Evolutionary conservation across 2,797 vertebrate genomes (phyloP), one percentile per base, ranked within the genome.

Genomic region (Sebastiscus albofasciatus): DNA sequence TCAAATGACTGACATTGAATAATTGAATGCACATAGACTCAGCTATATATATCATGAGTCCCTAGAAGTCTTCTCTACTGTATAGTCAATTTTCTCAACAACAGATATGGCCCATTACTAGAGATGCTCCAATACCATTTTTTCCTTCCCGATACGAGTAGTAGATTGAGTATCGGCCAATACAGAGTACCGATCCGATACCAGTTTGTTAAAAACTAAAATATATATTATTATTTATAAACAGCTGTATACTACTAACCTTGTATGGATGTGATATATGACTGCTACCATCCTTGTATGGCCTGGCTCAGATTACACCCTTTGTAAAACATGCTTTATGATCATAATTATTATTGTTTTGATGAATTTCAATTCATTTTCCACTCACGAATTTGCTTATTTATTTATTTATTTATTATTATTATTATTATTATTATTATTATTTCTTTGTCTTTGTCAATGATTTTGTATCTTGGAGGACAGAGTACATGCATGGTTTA

Each of bases 1-100:
- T 81, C 12, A 67, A 67, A 56, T 61, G 26, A 59, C 58, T 55
- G 62, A 62, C 71, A 75, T 12, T 71, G 60, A 80, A 78, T 80
- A 67, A 87, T 59, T 73, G 42, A 83, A 74, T 11, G 34, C 59
- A 62, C 36, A 46, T 46, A 46, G 67, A 74, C n/a, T 79, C 70
- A n/a, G 46, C 36, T 24, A 54, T 62, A 67, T 49, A 33, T 56
- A 72, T 67, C 64, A 64, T 8, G 36, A 75, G 4, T 12, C 22
- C 33, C 20, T 49, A 24, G 18, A 36, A 54, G 55, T 72, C 55
- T 12, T 13, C 27, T 52, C 20, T 20, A 8, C 14, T 39, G 10
- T 54, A 42, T 20, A 6, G 22, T 34, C 14, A 49, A 3, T 33
- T 33, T 27, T 31, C n/a, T 20, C 14, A n/a, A 26, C 26, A 64